These are phyloP conservation scores for Eublepharis macularius DNA, from an alignment of 2,113 vertebrate species.

Conservation along the genomic window DNA sequence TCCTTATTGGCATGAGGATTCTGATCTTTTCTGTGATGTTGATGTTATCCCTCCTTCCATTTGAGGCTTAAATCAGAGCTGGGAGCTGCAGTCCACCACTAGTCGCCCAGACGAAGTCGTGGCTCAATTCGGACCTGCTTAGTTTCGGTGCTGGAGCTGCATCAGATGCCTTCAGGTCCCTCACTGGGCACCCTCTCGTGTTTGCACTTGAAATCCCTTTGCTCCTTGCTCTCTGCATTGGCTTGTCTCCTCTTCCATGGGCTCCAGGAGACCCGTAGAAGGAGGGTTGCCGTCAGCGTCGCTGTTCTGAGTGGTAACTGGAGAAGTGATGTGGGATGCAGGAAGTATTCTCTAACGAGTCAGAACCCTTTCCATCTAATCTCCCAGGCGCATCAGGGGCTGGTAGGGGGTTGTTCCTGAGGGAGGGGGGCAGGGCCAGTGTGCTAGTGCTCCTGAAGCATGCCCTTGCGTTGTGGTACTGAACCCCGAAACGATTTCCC, in stretches of 20 bases:
- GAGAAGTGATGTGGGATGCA: neutral
- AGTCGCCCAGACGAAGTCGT: too few species aligned
- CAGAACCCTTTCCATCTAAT: neutral
- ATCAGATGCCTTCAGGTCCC: neutral
- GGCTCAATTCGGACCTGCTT: neutral
- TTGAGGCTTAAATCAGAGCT: neutral
- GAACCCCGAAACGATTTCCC: neutral
- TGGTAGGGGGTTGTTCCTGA: neutral
- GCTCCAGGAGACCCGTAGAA: too few species aligned
- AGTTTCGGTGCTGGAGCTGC: rapidly evolving
- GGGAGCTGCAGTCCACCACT: neutral
- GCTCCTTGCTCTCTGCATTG: neutral
- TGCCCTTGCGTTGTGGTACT: neutral
- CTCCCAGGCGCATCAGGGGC: too few species aligned
- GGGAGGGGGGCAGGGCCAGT: neutral
- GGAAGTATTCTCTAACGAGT: neutral
- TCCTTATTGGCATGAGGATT: neutral
- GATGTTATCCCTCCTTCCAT: neutral
- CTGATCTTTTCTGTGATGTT: too few species aligned
- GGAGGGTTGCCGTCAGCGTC: neutral
- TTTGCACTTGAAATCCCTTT: neutral
- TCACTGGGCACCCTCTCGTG: neutral
- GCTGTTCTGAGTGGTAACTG: neutral
- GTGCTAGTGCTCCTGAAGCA: neutral
- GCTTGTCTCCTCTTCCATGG: too few species aligned